Conservation (phyloP, 2,888 invertebrate genomes). For the Polymixis lichenea region DNA sequence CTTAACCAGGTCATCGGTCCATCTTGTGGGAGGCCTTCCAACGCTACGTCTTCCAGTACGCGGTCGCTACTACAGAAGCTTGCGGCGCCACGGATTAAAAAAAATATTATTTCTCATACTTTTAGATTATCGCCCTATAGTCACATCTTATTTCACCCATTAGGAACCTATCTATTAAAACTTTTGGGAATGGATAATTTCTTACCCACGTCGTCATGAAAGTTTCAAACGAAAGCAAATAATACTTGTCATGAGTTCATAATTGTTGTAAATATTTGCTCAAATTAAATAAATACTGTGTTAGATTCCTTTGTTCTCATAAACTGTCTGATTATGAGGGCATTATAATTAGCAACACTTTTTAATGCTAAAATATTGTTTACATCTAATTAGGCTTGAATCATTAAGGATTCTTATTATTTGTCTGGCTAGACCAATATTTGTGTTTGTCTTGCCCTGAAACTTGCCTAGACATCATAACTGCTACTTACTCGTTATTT, state of each 20-base stretch:
- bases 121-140: no score
- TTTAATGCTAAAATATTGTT: conserved; percentile 1
- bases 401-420: background rate
- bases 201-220: no score
- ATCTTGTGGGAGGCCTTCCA: no score
- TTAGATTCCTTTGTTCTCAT: conserved; percentile 1
- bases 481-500: background rate
- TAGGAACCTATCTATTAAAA: no score
- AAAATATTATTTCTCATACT: no score
- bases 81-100: no score
- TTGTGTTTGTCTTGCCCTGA: background rate
- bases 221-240: background rate
- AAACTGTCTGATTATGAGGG: conserved; percentile 23
- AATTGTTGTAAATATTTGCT: background rate
- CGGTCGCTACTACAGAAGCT: no score
- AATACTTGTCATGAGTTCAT: background rate
- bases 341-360: conserved; percentile 30
- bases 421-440: background rate
- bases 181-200: no score
- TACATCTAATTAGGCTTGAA: conserved; percentile 14
- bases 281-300: background rate
- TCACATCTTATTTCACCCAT: no score
- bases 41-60: no score
- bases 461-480: background rate
- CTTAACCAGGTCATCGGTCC: no score